Evolutionary conservation across 2,113 vertebrate species (phyloP).

Genomic region (Riparia riparia): DNA sequence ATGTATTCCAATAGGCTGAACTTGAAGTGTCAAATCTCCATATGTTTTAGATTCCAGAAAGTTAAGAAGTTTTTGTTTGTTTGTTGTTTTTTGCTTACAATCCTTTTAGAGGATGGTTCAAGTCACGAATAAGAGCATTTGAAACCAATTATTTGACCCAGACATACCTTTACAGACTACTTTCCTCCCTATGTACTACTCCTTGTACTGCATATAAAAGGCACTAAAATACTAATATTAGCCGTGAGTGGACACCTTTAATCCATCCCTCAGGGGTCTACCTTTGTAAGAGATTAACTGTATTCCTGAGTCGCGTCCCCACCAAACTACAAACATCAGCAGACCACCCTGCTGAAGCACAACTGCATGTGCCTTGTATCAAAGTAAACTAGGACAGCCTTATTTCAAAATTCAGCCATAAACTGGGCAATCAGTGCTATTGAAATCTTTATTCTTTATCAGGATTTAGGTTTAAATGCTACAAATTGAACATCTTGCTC

Average conservation of each 20-base stretch:
- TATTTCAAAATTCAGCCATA: not conserved
- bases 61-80: no score
- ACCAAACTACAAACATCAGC: not conserved
- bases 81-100: not conserved
- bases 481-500: not conserved
- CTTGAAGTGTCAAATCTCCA: not conserved
- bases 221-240: not conserved
- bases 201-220: not conserved
- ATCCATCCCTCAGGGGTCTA: not conserved
- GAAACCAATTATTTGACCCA: not conserved
- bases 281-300: not conserved
- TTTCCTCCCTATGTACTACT: not conserved
- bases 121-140: not conserved
- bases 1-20: not conserved
- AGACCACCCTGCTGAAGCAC: not conserved
- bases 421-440: not conserved
- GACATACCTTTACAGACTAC: not conserved
- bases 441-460: not conserved
- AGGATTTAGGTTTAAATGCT: not conserved
- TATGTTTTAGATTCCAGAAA: not conserved
- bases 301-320: not conserved
- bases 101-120: not conserved
- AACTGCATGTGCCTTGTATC: rapidly evolving
- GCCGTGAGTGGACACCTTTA: not conserved
- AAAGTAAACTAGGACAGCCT: not conserved